Base-by-base conservation (phyloP, 1,140 invertebrate genomes). In the Pseudachorutes palmiensis region DNA sequence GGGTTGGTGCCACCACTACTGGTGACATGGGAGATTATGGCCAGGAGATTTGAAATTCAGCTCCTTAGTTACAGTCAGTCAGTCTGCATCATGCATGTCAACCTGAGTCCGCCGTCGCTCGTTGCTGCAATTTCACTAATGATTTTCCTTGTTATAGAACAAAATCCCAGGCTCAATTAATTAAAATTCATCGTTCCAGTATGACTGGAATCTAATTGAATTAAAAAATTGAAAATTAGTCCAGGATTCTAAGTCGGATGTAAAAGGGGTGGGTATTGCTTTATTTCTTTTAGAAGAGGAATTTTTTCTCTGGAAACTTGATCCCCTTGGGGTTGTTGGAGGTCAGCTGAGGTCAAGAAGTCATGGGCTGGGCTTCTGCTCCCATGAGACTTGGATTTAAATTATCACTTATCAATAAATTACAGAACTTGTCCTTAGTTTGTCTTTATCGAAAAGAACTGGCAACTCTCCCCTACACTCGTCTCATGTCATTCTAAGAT, bases 371-470 rank as follows among this genome's bases (percentile, higher is more conserved):
- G n/a, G 36, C 19, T 45, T 45, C 36, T 12, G 9, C 36, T 45
- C 19, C 36, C 36, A 45, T 19, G 9, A 45, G 9, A 12, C 36
- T 45, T 45, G 9, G 36, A 45, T 45, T 45, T 19, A 45, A 45
- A 45, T 45, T 45, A 45, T 45, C 36, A 45, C 36, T 45, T 45
- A 45, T 45, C 36, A 45, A 45, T 45, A 45, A 45, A 45, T 45
- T 45, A 45, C 19, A 45, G 36, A 45, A 45, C 36, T 12, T 9
- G 9, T 9, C 19, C 36, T 45, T 19, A 12, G 36, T 19, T 9
- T 45, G 9, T 19, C 36, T 19, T 45, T 45, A 45, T 45, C 36
- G n/a, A n/a, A n/a, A n/a, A 45, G 9, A 9, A 19, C 36, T 45
- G 36, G 36, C n/a, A 45, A 45, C 36, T 9, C 36, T 45, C 19